A percentile compares a stretch with the other conserved stretches of the same genome.
These are phyloP conservation scores for Odiellus spinosus DNA, from an alignment of 2,888 invertebrate genomes.

Conservation along the genomic window DNA sequence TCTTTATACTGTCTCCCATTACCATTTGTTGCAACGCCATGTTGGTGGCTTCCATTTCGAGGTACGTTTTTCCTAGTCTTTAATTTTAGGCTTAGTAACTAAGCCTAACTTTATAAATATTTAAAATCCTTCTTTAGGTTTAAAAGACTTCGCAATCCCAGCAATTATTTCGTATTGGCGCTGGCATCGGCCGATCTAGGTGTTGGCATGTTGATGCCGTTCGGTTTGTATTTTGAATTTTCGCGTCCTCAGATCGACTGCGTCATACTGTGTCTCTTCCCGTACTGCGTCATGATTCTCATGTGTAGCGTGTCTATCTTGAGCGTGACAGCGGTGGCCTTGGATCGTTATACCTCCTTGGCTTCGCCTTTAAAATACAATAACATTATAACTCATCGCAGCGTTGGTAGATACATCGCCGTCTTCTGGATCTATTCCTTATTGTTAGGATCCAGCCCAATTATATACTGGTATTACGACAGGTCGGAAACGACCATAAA, in stretches of 20 bases:
- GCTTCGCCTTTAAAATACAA: constrained; percentile 45
- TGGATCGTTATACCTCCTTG: constrained; percentile 44
- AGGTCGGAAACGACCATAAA: constrained; percentile 7
- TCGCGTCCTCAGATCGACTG: constrained; percentile 23
- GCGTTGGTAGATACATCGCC: constrained; percentile 40
- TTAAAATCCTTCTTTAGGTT: constrained; percentile 40
- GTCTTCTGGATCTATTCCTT: constrained; percentile 43
- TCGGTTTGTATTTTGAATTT: constrained; percentile 42
- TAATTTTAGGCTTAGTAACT: no score
- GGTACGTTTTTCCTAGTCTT: no score
- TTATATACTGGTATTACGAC: constrained; percentile 33
- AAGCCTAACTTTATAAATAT: no score
- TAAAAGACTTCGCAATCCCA: constrained; percentile 44
- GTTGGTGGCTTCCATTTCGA: constrained; percentile 30
- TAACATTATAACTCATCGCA: constrained; percentile 43
- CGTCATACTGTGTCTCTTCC: constrained; percentile 37
- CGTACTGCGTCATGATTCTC: constrained; percentile 41
- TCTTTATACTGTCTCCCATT: constrained; percentile 30
- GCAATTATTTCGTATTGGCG: constrained; percentile 43
- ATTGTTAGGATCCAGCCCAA: constrained; percentile 39
- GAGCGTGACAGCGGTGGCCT: constrained; percentile 44
- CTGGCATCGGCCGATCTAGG: constrained; percentile 44
- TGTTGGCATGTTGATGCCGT: constrained; percentile 42
- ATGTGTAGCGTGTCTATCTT: constrained; percentile 43
- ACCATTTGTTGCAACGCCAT: constrained; percentile 43